These are phyloP conservation scores for Taeniopygia guttata DNA, from an alignment of 2,797 vertebrate genomes.

Conservation along the genomic window DNA sequence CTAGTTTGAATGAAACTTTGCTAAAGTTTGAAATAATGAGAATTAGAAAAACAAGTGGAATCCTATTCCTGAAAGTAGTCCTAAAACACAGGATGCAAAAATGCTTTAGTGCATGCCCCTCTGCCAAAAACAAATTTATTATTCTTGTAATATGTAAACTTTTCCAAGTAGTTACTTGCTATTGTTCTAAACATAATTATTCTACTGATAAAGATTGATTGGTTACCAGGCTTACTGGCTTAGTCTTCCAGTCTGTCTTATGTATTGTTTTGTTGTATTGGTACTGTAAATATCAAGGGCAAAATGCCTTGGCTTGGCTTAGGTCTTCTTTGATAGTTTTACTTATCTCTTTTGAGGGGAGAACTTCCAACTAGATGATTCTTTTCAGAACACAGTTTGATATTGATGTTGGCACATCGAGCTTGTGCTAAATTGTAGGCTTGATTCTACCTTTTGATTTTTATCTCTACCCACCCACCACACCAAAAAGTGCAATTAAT, in stretches of 20 bases:
- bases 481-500: not conserved
- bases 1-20: not conserved
- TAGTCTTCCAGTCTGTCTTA: not conserved
- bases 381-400: not conserved
- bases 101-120: not conserved
- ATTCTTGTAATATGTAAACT: not conserved
- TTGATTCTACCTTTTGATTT: not conserved
- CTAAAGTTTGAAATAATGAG: not conserved
- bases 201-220: not conserved
- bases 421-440: not conserved
- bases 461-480: not conserved
- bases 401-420: not conserved
- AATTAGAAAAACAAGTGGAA: not conserved
- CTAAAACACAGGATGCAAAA: not conserved
- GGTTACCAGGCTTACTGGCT: not conserved
- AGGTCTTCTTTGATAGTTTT: not conserved
- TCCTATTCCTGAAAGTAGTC: not conserved
- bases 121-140: not conserved
- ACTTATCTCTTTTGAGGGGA: not conserved
- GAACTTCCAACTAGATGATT: not conserved
- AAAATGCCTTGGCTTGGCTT: not conserved
- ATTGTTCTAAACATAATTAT: not conserved
- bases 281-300: not conserved
- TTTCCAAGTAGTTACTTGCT: not conserved
- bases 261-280: not conserved